Evolutionary conservation across 2,113 vertebrate genomes (phyloP).

Genomic region (Ramphastos sulfuratus): DNA sequence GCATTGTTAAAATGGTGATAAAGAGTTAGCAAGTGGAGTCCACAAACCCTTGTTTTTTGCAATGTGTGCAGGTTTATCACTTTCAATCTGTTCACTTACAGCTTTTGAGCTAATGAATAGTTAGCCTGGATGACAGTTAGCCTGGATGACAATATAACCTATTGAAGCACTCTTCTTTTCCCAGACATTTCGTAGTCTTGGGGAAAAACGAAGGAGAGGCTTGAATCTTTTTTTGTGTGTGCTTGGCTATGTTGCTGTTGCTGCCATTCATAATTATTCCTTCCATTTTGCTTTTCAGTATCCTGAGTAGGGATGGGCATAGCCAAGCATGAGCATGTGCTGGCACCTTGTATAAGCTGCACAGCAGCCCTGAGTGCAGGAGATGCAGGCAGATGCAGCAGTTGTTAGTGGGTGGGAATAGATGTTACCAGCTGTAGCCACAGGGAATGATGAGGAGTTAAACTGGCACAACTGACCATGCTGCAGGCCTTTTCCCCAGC

Average conservation of each 20-base stretch:
- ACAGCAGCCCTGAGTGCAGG: not conserved
- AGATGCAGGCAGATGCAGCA: not conserved
- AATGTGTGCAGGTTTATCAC: not conserved
- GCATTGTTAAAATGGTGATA: not conserved
- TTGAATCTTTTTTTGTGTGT: not conserved
- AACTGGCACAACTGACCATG: not conserved
- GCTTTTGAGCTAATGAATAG: not conserved
- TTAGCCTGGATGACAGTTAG: not conserved
- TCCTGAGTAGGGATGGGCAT: too few species aligned
- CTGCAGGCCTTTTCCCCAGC: not conserved
- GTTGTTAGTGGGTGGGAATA: not conserved
- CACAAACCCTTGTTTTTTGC: not conserved
- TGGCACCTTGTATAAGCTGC: too few species aligned
- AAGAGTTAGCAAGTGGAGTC: not conserved
- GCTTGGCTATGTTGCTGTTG: not conserved
- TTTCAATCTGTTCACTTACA: not conserved
- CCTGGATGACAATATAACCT: not conserved
- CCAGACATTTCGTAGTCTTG: not conserved
- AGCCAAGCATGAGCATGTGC: not conserved
- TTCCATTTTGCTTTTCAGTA: not conserved
- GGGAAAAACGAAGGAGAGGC: not conserved
- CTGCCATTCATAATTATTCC: not conserved
- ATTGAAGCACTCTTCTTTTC: not conserved
- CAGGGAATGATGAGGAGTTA: not conserved
- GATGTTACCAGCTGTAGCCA: not conserved